Base-by-base conservation (phyloP, 2,888 invertebrate genomes). In the Leptinotarsa rubiginosa region DNA sequence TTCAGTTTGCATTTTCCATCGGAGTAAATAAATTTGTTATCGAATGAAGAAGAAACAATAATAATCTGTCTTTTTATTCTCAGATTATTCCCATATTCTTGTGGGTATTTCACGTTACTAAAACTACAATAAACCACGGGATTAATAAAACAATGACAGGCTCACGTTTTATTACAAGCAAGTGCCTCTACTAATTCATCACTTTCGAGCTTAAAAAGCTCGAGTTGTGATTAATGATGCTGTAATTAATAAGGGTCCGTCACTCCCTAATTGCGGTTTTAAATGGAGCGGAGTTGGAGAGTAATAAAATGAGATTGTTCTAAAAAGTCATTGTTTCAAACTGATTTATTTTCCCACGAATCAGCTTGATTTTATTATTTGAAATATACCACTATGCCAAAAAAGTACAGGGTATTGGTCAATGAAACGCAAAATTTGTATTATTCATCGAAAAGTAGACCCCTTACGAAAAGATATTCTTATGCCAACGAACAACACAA, bases 241-340 rank as follows among this genome's bases (percentile, higher is more conserved):
- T 12, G 77, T 76, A 79, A 79, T 78, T 79, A 79, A 79, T 77
- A 65, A 72, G 69, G 72, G 65, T 69, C 69, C 68, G 75, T 77
- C 77, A 72, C 50, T 47, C 69, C 74, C 72, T 72, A 72, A 75
- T 75, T 76, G 77, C 69, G 70, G 72, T 77, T 75, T 72, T 59
- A 72, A 77, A 56, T 75, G 73, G 59, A 56, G 62, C 52, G 65
- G 50, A 41, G 69, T 31, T 41, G 56, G 18, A 62, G 16, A 20
- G 41, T 47, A 54, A 54, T 31, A 41, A 41, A 25, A 54, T 54
- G 54, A 41, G 56, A 47, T 69, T 69, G 56, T 67, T 47, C 22
- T 5, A 18, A 56, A 59, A 69, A 56, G 69, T n/a, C 69, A 69
- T 69, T 56, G 56, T 41, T 47, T 15, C 16, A 54, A 47, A 20